These are phyloP conservation scores for Elaphurus davidianus DNA, from an alignment of 2,113 vertebrate species.

Conservation along the genomic window DNA sequence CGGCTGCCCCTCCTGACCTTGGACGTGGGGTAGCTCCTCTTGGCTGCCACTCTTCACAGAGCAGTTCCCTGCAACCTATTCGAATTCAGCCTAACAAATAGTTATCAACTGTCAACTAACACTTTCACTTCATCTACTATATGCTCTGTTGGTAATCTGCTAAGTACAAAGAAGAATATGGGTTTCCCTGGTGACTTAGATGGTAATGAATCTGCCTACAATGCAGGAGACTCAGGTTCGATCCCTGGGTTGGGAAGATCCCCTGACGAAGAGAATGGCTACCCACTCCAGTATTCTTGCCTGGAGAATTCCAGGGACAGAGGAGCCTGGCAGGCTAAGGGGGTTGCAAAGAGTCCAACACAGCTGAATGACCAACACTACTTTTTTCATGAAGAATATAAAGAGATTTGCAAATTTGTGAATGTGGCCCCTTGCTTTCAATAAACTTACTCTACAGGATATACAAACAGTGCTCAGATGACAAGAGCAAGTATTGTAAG, in stretches of 20 bases:
- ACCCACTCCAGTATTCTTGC: not conserved
- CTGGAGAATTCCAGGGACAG: not conserved
- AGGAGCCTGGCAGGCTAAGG: not conserved
- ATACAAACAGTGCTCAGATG: too few relatives aligned
- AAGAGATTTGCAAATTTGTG: not conserved
- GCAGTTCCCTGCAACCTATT: not conserved
- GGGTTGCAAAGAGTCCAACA: not conserved
- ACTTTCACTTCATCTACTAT: not conserved
- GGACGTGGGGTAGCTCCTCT: not conserved
- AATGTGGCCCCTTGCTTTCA: not conserved
- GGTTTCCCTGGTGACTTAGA: not conserved
- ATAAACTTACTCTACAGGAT: not conserved
- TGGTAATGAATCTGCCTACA: not conserved
- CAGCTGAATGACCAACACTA: not conserved
- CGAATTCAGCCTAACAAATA: not conserved
- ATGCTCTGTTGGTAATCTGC: not conserved
- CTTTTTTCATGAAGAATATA: not conserved
- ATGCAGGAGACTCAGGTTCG: not conserved
- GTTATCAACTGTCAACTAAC: not conserved
- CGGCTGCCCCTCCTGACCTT: too few relatives aligned
- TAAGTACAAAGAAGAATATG: not conserved
- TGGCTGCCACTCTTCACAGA: fast-evolving
- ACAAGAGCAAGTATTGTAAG: not conserved
- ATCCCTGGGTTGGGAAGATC: not conserved
- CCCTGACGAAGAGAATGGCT: not conserved